Evolutionary conservation across 1,140 invertebrate species (phyloP).

Genomic region (Drosophila setifemur): DNA sequence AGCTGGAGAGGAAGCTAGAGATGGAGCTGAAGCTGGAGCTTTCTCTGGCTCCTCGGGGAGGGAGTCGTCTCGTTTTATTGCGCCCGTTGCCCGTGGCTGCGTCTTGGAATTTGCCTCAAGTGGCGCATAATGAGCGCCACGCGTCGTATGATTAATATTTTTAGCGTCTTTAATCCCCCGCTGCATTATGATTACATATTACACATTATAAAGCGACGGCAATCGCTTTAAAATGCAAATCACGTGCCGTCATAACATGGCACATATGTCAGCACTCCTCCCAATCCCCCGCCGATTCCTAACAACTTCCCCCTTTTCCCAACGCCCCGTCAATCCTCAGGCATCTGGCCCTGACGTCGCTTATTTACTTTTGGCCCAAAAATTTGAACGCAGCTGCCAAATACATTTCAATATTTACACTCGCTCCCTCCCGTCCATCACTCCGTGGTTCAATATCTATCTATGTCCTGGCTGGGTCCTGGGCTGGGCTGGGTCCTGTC

Average conservation of each 20-base stretch:
- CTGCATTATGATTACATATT: conserved; percentile 75
- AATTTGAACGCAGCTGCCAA: conserved; percentile 75
- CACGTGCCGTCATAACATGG: conserved; percentile 49
- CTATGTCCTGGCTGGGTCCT: not conserved
- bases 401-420: conserved; percentile 79
- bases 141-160: conserved; percentile 80
- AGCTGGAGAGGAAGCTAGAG: not conserved
- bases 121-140: conserved; percentile 77
- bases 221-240: conserved; percentile 76
- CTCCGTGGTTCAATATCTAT: conserved; percentile 52
- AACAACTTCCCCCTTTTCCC: not conserved
- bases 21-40: not conserved
- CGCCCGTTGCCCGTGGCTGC: conserved; percentile 23
- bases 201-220: conserved; percentile 46
- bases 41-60: not conserved
- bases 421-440: too few relatives aligned
- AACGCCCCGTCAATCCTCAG: not conserved
- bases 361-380: conserved; percentile 72
- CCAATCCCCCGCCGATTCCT: too few relatives aligned
- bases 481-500: not conserved
- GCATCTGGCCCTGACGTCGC: conserved; percentile 22
- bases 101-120: conserved; percentile 58
- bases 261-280: conserved; percentile 48
- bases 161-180: conserved; percentile 63
- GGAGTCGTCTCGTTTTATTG: conserved; percentile 17